Conservation (phyloP, 2,888 invertebrate genomes). For the Neoscelio sp. region DNA sequence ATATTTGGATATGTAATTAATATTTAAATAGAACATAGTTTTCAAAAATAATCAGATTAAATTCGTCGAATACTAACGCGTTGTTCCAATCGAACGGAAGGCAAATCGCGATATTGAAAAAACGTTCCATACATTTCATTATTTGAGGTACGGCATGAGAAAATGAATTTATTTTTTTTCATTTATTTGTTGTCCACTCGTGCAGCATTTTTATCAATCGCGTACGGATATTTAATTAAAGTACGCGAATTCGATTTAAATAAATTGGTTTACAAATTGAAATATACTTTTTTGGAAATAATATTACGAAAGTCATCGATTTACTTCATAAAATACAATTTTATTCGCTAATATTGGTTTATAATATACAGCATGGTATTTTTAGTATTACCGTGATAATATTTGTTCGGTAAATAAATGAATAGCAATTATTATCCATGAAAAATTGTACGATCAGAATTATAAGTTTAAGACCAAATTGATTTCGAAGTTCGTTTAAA, state of each 20-base stretch:
- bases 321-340: background rate
- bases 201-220: background rate
- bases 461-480: constrained; percentile 29
- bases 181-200: constrained; percentile 13
- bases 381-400: background rate
- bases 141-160: constrained; percentile 31
- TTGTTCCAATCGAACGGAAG: too few species aligned
- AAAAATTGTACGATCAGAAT: constrained; percentile 11
- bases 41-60: too few species aligned
- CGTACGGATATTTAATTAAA: constrained; percentile 21
- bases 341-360: background rate
- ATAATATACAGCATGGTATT: background rate
- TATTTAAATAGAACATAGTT: too few species aligned
- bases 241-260: constrained; percentile 26
- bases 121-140: constrained; percentile 10
- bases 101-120: constrained; percentile 16
- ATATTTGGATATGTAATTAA: too few species aligned
- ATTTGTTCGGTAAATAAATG: constrained; percentile 5
- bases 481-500: constrained; percentile 3
- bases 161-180: constrained; percentile 22
- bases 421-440: background rate
- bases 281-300: constrained; percentile 21
- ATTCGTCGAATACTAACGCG: too few species aligned
- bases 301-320: constrained; percentile 8
- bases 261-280: constrained; percentile 42